Evolutionary conservation across 2,888 invertebrate genomes (phyloP), one percentile per base, ranked within the genome.

Genomic region (Charanyca ferruginea): DNA sequence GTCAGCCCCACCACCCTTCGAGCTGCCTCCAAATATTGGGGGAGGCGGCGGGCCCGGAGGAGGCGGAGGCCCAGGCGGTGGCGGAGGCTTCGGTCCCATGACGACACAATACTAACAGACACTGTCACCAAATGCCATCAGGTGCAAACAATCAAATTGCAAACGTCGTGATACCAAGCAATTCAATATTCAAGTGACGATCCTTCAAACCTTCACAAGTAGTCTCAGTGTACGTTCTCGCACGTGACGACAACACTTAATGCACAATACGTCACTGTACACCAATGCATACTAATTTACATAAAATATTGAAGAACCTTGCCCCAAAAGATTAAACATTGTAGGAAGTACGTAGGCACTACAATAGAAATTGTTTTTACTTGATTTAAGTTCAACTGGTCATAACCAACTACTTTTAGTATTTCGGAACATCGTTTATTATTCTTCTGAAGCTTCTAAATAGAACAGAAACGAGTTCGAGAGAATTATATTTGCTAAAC

Each of bases 61-160:
- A 13, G 97, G 97, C 52, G 97, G 96, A 58, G 97, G 97, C 47
- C 96, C 96, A 22, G 97, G 97, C 81, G 96, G 96, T 23, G 97
- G 97, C 52, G 97, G 97, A 69, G 96, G 96, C 86, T 95, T 96
- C 60, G 95, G 96, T 81, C 74, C 90, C 90, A 90, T 88, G 77
- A 68, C 80, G 68, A 85, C 83, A 83, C 72, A 75, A 77, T 77
- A 83, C 81, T 84, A 83, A 68, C 71, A 80, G 66, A 73, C 78
- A 86, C 85, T 63, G 60, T 69, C 69, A 67, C 81, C 75, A 84
- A 84, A 83, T 84, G 87, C 91, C 91, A 91, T 92, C 74, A 77
- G 80, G 23, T 35, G 65, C 44, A 57, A 54, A 65, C 80, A 82
- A 79, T 79, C 74, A 77, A 75, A 75, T 72, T 67, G 75, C 69